A percentile compares a stretch with the other conserved stretches of the same genome.
These are phyloP conservation scores for Calosoma granatense DNA, from an alignment of 1,140 invertebrate species.

Conservation along the genomic window DNA sequence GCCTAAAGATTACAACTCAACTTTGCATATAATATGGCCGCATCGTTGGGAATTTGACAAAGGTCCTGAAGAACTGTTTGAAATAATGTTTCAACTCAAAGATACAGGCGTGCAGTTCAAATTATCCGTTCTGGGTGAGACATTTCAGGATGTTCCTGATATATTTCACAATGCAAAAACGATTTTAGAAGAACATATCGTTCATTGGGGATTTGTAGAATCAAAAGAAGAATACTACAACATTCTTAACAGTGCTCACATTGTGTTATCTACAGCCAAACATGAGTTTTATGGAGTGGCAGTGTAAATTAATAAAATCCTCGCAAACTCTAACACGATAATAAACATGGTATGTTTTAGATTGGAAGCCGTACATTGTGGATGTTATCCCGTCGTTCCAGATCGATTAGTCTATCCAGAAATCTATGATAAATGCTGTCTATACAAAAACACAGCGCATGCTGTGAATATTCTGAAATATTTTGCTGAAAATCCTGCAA, in stretches of 20 bases:
- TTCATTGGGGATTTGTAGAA: constrained; percentile 49
- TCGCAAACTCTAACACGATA: no score
- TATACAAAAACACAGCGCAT: constrained; percentile 47
- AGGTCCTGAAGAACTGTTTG: constrained; percentile 55
- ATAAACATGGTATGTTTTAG: no score
- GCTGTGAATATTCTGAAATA: constrained; percentile 41
- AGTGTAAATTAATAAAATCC: constrained; percentile 47
- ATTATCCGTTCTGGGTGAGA: constrained; percentile 53
- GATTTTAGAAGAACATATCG: constrained; percentile 41
- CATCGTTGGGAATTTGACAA: constrained; percentile 78
- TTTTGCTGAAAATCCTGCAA: constrained; percentile 35
- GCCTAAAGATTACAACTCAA: constrained; percentile 16
- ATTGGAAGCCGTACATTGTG: constrained; percentile 55
- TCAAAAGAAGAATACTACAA: constrained; percentile 47
- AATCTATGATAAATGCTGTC: constrained; percentile 51
- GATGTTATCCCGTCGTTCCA: constrained; percentile 59
- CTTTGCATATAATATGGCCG: constrained; percentile 61
- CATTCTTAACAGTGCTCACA: constrained; percentile 44
- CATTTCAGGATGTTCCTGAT: constrained; percentile 44
- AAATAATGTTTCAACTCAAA: constrained; percentile 44
- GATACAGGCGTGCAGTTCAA: constrained; percentile 44
- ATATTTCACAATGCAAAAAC: constrained; percentile 42
- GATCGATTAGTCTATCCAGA: constrained; percentile 64
- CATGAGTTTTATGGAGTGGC: constrained; percentile 72
- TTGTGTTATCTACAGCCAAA: constrained; percentile 60